Conservation (phyloP, 2,888 invertebrate species). For the Gnatocerus cornutus region DNA sequence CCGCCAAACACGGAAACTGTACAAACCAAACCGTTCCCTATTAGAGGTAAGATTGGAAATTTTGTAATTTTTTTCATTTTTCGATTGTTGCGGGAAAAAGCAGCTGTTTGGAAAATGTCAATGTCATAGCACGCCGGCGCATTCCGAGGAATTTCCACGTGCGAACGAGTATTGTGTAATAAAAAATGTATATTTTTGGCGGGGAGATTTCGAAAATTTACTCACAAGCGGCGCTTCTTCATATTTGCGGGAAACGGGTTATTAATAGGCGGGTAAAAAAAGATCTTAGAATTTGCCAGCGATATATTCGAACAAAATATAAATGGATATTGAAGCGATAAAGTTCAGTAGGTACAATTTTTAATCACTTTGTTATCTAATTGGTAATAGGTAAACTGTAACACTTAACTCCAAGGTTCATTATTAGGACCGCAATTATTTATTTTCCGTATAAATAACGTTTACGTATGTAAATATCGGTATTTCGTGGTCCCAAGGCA, state of each 20-base stretch:
- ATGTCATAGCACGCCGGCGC: conserved; percentile 46
- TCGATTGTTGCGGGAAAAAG: conserved; percentile 17
- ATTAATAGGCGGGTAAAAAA: conserved; percentile 5
- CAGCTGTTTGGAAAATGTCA: conserved; percentile 39
- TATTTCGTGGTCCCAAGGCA: no score
- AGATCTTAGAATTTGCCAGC: conserved; percentile 2
- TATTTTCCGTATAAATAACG: no score
- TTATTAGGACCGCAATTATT: no score
- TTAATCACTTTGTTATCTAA: no score
- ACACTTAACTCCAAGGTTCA: no score
- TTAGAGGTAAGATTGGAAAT: conserved; percentile 80
- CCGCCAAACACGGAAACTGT: conserved; percentile 89
- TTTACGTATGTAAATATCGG: no score
- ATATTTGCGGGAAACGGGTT: background rate
- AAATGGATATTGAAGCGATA: no score
- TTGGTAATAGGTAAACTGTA: no score
- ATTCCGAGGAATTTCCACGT: conserved; percentile 25
- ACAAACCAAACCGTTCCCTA: conserved; percentile 91
- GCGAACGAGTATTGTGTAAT: conserved; percentile 27
- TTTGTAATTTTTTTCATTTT: background rate
- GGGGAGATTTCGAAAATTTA: conserved; percentile 4
- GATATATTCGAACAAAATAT: background rate
- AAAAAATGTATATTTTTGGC: background rate
- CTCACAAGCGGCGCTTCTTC: background rate
- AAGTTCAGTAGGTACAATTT: no score